Conservation (phyloP, 2,113 vertebrate species). For the Stegostoma tigrinum region DNA sequence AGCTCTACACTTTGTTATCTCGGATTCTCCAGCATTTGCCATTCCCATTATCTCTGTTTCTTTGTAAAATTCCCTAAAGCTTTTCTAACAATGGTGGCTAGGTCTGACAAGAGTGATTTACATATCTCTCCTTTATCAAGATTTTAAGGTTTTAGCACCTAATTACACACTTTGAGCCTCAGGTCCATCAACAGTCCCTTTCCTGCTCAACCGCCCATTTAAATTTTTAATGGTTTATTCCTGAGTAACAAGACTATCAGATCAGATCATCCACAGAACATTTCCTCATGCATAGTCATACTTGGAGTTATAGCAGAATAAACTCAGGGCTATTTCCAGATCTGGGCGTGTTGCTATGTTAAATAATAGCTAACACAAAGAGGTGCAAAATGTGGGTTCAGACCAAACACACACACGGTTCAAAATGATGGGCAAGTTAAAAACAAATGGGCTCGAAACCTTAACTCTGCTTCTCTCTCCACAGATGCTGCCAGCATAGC, state of each 20-base stretch:
- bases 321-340: not conserved
- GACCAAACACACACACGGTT: not conserved
- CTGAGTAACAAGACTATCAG: not conserved
- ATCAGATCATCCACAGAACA: not conserved
- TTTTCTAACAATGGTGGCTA: not conserved
- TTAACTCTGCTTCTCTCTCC: too few species aligned
- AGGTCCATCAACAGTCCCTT: not conserved
- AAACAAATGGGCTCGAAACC: too few species aligned
- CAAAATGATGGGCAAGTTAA: not conserved
- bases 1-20: too few species aligned
- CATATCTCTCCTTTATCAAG: not conserved
- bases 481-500: too few species aligned
- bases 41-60: too few species aligned
- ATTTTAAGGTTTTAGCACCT: not conserved
- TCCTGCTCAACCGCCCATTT: not conserved
- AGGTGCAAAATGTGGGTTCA: too few species aligned
- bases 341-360: not conserved
- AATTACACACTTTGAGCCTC: not conserved
- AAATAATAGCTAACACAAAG: not conserved
- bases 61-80: not conserved
- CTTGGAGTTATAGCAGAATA: not conserved
- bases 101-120: not conserved
- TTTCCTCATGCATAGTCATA: not conserved
- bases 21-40: too few species aligned
- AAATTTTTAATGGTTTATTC: not conserved